Percentiles rank a stretch among this genome's conserved stretches.
These are phyloP conservation scores for Leptobrachium leishanense DNA, from an alignment of 2,113 vertebrate genomes.

Conservation along the genomic window DNA sequence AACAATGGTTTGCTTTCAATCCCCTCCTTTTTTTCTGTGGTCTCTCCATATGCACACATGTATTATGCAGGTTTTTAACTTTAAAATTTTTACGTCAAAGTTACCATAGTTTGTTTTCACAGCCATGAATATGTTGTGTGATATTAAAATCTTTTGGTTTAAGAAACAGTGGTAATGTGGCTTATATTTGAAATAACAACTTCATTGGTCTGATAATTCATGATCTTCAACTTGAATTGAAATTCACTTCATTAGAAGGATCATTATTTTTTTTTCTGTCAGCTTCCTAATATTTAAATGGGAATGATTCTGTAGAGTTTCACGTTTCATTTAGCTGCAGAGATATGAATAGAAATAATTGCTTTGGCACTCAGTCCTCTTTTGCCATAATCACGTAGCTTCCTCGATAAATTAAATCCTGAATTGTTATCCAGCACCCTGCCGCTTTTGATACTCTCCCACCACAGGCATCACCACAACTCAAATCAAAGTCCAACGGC, in stretches of 20 bases:
- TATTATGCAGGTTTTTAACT: too few relatives aligned
- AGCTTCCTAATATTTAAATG: not conserved
- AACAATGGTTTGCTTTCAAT: too few relatives aligned
- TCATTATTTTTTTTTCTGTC: not conserved
- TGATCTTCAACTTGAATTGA: too few relatives aligned
- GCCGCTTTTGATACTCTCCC: not conserved
- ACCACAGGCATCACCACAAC: constrained; percentile 5
- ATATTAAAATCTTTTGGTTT: too few relatives aligned
- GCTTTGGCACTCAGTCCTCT: not conserved
- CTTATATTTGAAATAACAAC: too few relatives aligned
- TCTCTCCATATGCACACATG: too few relatives aligned
- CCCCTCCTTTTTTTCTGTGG: too few relatives aligned
- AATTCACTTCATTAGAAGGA: not conserved
- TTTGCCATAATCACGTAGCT: constrained; percentile 20
- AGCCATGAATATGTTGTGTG: too few relatives aligned
- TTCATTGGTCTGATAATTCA: too few relatives aligned
- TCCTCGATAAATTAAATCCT: constrained; percentile 25
- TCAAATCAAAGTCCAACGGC: constrained; percentile 14
- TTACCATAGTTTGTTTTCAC: too few relatives aligned
- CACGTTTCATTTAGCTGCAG: not conserved
- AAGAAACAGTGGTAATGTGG: too few relatives aligned
- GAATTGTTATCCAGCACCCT: constrained; percentile 14
- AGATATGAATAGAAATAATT: constrained; percentile 7
- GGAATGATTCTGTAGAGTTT: not conserved
- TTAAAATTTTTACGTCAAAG: too few relatives aligned